Evolutionary conservation across 1,140 invertebrate species (phyloP), one percentile per base, ranked within the genome.

Genomic region (Megalonaias nervosa): DNA sequence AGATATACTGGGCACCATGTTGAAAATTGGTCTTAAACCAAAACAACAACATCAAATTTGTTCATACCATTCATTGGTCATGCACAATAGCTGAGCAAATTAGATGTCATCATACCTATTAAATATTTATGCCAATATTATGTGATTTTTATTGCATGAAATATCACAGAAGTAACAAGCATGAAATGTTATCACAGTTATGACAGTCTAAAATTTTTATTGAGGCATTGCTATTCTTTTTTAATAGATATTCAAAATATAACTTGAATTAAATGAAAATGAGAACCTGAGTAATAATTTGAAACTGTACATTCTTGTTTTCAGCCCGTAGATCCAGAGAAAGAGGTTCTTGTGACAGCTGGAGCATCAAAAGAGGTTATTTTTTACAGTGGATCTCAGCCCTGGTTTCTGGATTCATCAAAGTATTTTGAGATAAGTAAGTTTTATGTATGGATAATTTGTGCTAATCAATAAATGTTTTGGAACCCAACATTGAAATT

Each of bases 371-470:
- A 93, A 57, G 93, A 94, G 81, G 86, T 96, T 64, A 87, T 94
- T 21, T 95, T 95, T 88, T 92, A 92, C 81, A 95, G 95, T 76
- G 93, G 95, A 73, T 93, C 95, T 61, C 84, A 92, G 84, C 91
- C 94, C 58, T 91, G 93, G 92, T 75, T 94, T 73, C 90, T 92
- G 79, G 90, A 93, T 88, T 88, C 92, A 68, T 87, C 89, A 2
- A 86, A 86, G 74, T 91, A 89, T 70, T 91, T 84, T 77, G 84
- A 89, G 67, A 87, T 81, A 66, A 74, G 91, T 92, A 88, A 86
- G 87, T 87, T 59, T 12, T 31, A 26, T 19, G 55, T 17, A 48
- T 70, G 0, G 4, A 17, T n/a, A 62, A 11, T n/a, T 62, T 62
- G 9, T 23, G 23, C 60, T n/a, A 48, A 48, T 48, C 11, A 11